Evolutionary conservation across 2,797 vertebrate genomes (phyloP).

Genomic region (Gastrophryne carolinensis): DNA sequence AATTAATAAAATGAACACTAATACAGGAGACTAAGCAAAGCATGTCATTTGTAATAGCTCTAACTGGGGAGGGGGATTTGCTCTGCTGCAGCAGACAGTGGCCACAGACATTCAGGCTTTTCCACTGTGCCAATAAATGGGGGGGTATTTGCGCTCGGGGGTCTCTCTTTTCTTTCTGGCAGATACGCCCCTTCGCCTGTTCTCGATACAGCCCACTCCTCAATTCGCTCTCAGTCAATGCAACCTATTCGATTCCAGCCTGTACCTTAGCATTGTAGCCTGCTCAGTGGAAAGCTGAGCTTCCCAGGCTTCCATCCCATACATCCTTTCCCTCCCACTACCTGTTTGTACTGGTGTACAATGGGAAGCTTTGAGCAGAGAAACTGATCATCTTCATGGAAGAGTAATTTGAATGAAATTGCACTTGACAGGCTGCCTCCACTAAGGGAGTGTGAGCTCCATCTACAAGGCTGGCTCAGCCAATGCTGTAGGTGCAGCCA

Average conservation of each 20-base stretch:
- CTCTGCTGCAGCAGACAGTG: constrained; percentile 75
- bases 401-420: constrained; percentile 90
- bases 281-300: constrained; percentile 49
- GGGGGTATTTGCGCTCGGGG: constrained; percentile 76
- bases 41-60: constrained; percentile 55
- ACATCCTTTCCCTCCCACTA: constrained; percentile 73
- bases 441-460: constrained; percentile 72
- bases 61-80: constrained; percentile 57
- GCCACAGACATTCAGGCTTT: constrained; percentile 71
- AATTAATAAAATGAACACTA: background rate
- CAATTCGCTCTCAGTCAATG: constrained; percentile 64
- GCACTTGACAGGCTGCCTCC: constrained; percentile 86
- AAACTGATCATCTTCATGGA: constrained; percentile 83
- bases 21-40: constrained; percentile 1
- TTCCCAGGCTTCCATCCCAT: constrained; percentile 60
- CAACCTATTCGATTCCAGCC: constrained; percentile 67
- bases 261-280: constrained; percentile 63
- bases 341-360: constrained; percentile 78
- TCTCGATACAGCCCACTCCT: constrained; percentile 65
- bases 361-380: constrained; percentile 86
- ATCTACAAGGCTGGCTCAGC: constrained; percentile 69
- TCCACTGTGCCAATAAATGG: constrained; percentile 76
- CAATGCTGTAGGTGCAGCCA: constrained; percentile 65
- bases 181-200: constrained; percentile 73
- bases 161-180: constrained; percentile 60